A percentile compares a stretch with the other conserved stretches of the same genome.
phyloP scores from a whole-genome alignment of 23 tunicate species.

The Ciona savignyi region DNA sequence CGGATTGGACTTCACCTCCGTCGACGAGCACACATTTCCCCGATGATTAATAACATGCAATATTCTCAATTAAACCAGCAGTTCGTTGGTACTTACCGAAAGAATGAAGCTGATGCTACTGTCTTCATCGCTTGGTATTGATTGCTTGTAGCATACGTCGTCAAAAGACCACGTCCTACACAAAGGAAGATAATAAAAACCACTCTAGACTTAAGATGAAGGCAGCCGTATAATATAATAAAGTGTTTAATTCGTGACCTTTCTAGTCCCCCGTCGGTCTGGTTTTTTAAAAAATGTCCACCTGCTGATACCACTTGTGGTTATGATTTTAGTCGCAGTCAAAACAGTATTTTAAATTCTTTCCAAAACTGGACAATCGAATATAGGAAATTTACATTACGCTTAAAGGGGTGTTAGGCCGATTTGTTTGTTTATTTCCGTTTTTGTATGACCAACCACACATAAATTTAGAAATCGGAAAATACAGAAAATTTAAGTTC shows the following conservation, averaged over 20 bases:
- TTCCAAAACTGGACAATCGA: too few species aligned
- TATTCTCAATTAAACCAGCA: neutral
- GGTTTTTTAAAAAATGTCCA: neutral
- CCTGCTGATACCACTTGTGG: too few species aligned
- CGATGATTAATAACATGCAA: neutral
- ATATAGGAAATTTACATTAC: too few species aligned
- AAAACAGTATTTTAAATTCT: too few species aligned
- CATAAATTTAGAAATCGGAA: too few species aligned
- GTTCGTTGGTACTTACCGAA: conserved; percentile 3
- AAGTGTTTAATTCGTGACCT: neutral
- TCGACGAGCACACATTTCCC: neutral
- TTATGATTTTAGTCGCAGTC: too few species aligned
- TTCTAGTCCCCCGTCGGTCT: neutral
- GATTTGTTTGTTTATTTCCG: too few species aligned
- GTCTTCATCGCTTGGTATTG: conserved; percentile 9
- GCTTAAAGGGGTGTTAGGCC: too few species aligned
- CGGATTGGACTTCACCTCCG: too few species aligned
- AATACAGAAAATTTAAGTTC: too few species aligned
- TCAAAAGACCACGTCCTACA: conserved; percentile 60
- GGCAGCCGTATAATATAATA: neutral
- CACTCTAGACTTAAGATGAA: neutral
- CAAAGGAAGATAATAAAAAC: too few species aligned
- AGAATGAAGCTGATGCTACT: neutral
- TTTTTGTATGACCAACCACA: too few species aligned
- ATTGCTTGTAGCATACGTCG: conserved; percentile 61